Conservation (phyloP, 2,888 invertebrate genomes). For the Protula sp. region DNA sequence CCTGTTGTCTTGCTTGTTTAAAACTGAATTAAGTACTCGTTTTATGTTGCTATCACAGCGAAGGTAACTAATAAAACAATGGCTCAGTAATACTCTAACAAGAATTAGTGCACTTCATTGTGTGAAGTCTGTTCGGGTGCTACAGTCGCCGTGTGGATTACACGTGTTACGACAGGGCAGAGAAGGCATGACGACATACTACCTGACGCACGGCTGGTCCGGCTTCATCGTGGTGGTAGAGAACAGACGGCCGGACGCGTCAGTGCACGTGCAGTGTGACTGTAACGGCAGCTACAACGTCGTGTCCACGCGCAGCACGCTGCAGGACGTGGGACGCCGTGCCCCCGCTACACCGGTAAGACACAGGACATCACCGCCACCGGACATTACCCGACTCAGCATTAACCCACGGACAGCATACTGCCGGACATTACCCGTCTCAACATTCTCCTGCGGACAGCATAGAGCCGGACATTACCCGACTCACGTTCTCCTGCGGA, state of each 20-base stretch:
- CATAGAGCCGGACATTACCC: no score
- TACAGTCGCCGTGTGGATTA: no score
- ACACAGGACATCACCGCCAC: no score
- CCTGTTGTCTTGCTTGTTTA: background rate
- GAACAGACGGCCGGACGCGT: constrained; percentile 65
- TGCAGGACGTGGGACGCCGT: constrained; percentile 90
- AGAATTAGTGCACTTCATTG: no score
- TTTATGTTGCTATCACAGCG: background rate
- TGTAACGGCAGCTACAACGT: constrained; percentile 97
- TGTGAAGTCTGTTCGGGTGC: no score
- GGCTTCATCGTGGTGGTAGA: constrained; percentile 93
- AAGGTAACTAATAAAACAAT: background rate
- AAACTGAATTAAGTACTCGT: background rate
- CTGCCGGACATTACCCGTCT: no score
- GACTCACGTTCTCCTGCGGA: no score
- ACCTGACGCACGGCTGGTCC: constrained; percentile 93
- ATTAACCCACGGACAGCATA: no score
- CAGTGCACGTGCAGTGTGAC: constrained; percentile 95
- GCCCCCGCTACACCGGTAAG: constrained; percentile 91
- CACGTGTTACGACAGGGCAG: no score
- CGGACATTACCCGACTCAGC: no score
- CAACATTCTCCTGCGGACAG: no score
- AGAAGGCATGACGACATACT: constrained; percentile 95
- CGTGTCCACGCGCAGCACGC: constrained; percentile 87
- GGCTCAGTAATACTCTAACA: no score